Percentiles rank a stretch among this genome's conserved stretches.
Conservation (phyloP, 2,888 invertebrate species). For the Drosophila testacea region DNA sequence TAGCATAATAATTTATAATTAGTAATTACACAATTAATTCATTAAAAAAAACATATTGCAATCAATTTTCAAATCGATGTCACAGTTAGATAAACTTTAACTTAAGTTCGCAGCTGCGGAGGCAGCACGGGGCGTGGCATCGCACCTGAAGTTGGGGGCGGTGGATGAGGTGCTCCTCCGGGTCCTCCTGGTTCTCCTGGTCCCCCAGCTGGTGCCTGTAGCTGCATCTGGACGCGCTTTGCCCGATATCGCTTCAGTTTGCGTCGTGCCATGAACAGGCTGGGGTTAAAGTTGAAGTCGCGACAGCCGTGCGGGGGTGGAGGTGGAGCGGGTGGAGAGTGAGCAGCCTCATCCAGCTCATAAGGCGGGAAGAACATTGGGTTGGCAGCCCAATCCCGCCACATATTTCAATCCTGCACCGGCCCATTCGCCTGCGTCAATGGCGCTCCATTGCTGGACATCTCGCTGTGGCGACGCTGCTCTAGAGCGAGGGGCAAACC, state of each 20-base stretch:
- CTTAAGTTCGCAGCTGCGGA: conserved; percentile 52
- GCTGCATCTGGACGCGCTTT: conserved; percentile 63
- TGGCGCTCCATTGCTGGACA: conserved; percentile 58
- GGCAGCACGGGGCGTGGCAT: conserved; percentile 30
- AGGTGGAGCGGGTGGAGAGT: conserved; percentile 37
- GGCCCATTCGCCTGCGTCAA: conserved; percentile 88
- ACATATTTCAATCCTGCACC: conserved; percentile 89
- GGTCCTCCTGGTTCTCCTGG: background rate
- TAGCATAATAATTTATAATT: conserved; percentile 27
- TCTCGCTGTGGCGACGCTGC: conserved; percentile 66
- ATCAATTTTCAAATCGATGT: conserved; percentile 64
- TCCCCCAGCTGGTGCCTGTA: conserved; percentile 31
- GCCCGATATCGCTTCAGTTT: conserved; percentile 82
- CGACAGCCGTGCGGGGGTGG: conserved; percentile 54
- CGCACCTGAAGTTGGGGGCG: conserved; percentile 35
- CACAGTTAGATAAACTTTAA: conserved; percentile 49
- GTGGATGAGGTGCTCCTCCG: conserved; percentile 13
- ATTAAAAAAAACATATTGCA: conserved; percentile 67
- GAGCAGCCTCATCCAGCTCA: conserved; percentile 64
- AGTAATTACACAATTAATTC: conserved; percentile 25
- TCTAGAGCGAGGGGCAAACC: conserved; percentile 85
- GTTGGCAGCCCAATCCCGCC: conserved; percentile 85
- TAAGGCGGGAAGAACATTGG: conserved; percentile 84
- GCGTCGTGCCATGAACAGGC: conserved; percentile 82
- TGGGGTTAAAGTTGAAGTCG: conserved; percentile 82